Conservation (phyloP, 2,888 invertebrate species). For the Timema podura region DNA sequence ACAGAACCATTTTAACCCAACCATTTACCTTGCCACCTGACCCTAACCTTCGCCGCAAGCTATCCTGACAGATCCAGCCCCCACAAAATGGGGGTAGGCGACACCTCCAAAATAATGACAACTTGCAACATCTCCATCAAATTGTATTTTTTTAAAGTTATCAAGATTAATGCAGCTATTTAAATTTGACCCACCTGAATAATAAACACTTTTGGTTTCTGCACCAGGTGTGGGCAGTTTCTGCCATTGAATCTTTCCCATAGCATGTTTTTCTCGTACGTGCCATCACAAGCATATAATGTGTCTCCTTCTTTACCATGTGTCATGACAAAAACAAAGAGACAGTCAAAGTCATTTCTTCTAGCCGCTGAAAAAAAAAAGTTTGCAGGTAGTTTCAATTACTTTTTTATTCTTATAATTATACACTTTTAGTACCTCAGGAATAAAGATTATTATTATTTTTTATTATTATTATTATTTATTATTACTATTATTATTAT, state of each 20-base stretch:
- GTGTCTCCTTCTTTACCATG: not conserved
- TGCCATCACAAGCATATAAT: not conserved
- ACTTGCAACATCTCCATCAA: too few species aligned
- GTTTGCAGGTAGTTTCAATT: not conserved
- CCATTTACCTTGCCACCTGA: too few species aligned
- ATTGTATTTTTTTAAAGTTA: too few species aligned
- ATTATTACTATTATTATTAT: conserved; percentile 8
- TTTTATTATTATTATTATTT: conserved; percentile 9
- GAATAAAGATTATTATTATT: conserved; percentile 5
- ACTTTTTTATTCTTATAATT: conserved; percentile 5
- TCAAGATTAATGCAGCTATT: not conserved
- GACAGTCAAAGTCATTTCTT: not conserved
- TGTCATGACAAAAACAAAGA: not conserved
- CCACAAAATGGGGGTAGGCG: too few species aligned
- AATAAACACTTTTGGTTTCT: conserved; percentile 1
- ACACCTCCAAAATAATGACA: too few species aligned
- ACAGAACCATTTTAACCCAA: too few species aligned
- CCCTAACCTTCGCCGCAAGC: too few species aligned
- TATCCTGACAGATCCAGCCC: too few species aligned
- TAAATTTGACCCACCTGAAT: not conserved
- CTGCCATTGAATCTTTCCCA: conserved; percentile 1
- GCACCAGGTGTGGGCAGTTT: not conserved
- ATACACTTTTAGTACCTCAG: not conserved
- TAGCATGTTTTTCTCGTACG: not conserved
- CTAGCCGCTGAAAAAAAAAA: not conserved